These are phyloP conservation scores for Drosophila serrata DNA, from an alignment of 1,140 invertebrate genomes.

Conservation along the genomic window DNA sequence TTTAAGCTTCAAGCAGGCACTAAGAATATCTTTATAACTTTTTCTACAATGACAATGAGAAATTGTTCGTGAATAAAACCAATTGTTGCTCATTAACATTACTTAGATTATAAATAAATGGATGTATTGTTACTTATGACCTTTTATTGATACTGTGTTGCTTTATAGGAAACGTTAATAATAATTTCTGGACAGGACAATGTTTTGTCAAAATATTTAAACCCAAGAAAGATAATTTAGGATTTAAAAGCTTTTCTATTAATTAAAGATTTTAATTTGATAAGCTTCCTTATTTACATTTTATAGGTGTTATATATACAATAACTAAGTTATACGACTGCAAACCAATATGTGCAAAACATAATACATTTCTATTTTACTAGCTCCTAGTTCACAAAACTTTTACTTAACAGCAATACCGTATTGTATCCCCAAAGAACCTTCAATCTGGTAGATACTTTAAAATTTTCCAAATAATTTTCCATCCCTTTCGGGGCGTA, in stretches of 20 bases:
- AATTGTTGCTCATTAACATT: background rate
- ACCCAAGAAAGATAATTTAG: background rate
- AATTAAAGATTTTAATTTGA: background rate
- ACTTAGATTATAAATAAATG: background rate
- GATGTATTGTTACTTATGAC: background rate
- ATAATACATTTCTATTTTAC: background rate
- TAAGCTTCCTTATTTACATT: background rate
- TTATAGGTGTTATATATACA: background rate
- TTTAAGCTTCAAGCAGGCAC: conserved; percentile 29
- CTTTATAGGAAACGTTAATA: background rate
- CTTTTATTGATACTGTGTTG: background rate
- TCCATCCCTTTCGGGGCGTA: background rate
- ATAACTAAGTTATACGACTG: background rate
- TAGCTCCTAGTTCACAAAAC: background rate
- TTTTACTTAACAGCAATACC: background rate
- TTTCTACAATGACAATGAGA: too few species aligned
- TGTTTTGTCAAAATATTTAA: background rate
- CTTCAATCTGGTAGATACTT: background rate
- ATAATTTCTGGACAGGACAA: background rate
- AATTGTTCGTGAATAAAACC: background rate
- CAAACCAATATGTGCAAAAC: background rate
- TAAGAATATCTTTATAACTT: background rate
- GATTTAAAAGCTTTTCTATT: background rate
- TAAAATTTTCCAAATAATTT: background rate
- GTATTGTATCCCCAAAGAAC: background rate